Conservation (phyloP, 92 coral and sea anemone genomes). For the Porites divaricata region DNA sequence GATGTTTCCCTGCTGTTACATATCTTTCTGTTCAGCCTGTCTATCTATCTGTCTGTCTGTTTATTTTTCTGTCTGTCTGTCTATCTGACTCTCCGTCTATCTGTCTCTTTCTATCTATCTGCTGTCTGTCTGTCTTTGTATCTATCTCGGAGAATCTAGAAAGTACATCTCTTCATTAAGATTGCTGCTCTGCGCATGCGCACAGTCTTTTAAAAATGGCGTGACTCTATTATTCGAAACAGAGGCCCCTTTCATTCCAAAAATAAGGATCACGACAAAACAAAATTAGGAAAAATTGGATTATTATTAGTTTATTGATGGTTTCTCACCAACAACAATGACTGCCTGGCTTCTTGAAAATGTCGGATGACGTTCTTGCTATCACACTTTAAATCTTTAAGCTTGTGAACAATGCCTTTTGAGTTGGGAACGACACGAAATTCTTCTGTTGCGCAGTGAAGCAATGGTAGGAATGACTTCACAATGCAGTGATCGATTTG, state of each 20-base stretch:
- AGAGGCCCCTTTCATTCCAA: not conserved
- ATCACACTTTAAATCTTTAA: not conserved
- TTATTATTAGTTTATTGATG: too few species aligned
- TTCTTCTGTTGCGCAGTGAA: not conserved
- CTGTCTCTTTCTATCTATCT: not conserved
- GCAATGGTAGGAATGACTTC: not conserved
- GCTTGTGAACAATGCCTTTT: slow-evolving; percentile 12
- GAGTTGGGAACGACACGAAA: not conserved
- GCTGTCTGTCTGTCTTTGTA: not conserved
- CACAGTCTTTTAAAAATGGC: too few species aligned
- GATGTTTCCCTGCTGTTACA: too few species aligned
- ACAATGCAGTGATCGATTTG: not conserved
- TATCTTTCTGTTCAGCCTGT: too few species aligned
- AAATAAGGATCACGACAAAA: not conserved
- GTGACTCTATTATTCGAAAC: too few species aligned
- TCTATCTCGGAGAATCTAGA: not conserved
- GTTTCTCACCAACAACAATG: not conserved
- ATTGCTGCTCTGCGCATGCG: too few species aligned
- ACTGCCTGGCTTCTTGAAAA: not conserved
- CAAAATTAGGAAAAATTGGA: not conserved
- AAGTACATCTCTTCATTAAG: too few species aligned
- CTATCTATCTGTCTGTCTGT: too few species aligned
- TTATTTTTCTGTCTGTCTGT: too few species aligned
- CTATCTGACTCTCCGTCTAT: too few species aligned
- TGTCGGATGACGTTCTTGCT: slow-evolving; percentile 5